A percentile compares a stretch with the other conserved stretches of the same genome.
Conservation (phyloP, 1,140 invertebrate species). For the Ostrea edulis region DNA sequence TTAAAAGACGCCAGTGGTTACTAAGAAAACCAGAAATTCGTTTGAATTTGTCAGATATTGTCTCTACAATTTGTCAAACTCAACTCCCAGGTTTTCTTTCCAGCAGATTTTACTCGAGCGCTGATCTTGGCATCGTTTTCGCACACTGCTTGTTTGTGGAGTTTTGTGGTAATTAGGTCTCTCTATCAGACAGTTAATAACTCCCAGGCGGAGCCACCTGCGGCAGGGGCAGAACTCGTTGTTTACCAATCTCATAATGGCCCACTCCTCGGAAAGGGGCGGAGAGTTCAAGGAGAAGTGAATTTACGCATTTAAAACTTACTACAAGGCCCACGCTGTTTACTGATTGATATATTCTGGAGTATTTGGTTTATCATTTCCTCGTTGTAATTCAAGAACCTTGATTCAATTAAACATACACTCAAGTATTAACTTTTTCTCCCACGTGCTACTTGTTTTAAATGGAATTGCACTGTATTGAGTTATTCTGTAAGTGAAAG, state of each 20-base stretch:
- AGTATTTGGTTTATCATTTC: conserved; percentile 17
- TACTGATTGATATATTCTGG: neutral
- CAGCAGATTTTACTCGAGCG: neutral
- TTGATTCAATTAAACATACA: conserved; percentile 31
- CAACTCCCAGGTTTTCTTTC: neutral
- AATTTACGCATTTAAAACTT: neutral
- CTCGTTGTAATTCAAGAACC: conserved; percentile 17
- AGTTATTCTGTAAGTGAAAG: too few relatives aligned
- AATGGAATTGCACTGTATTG: neutral
- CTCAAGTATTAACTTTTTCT: conserved; percentile 1
- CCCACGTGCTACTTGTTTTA: neutral
- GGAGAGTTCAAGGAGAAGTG: neutral
- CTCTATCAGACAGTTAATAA: neutral
- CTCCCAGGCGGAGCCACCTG: neutral
- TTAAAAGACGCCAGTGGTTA: neutral
- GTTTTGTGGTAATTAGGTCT: neutral
- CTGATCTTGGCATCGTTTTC: neutral
- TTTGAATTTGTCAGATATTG: conserved; percentile 19
- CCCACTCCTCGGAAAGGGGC: neutral
- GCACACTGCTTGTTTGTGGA: neutral
- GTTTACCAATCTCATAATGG: neutral
- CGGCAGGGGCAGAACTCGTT: neutral
- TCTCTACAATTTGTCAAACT: conserved; percentile 16
- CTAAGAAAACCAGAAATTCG: neutral
- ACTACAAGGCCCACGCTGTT: neutral